Percentiles rank a stretch among this genome's conserved stretches.
Evolutionary conservation across 2,113 vertebrate genomes (phyloP).

Genomic region (Xiphorhynchus elegans): DNA sequence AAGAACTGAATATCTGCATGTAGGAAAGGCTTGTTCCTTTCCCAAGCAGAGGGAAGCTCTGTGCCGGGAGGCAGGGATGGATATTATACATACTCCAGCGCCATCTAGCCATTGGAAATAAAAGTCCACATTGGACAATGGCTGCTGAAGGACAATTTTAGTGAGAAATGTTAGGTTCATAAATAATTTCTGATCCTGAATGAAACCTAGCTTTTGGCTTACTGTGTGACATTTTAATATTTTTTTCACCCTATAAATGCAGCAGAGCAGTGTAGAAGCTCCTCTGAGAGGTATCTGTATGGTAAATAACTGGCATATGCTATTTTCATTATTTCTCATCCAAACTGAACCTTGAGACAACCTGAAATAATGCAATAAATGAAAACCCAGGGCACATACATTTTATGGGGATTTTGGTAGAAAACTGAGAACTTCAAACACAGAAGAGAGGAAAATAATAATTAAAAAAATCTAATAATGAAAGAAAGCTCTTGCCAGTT

Average conservation of each 20-base stretch:
- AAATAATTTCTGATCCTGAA: constrained; percentile 57
- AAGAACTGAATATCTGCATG: neutral
- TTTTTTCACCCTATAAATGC: constrained; percentile 35
- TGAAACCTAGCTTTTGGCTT: constrained; percentile 44
- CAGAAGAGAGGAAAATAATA: neutral
- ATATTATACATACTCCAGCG: constrained; percentile 27
- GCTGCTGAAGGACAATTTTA: neutral
- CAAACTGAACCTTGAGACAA: neutral
- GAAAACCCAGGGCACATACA: neutral
- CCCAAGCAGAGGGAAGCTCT: neutral
- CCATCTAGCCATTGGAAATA: constrained; percentile 47
- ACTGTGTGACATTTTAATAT: constrained; percentile 25
- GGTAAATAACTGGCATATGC: neutral
- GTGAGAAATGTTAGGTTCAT: constrained; percentile 49
- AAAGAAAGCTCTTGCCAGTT: neutral
- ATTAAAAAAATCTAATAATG: neutral
- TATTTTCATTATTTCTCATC: constrained; percentile 42
- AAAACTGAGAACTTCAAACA: constrained; percentile 1
- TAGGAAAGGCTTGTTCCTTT: neutral
- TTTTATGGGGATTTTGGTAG: neutral
- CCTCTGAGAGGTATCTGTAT: neutral
- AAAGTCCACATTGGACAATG: neutral
- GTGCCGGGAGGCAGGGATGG: rapidly evolving
- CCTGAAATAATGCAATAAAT: constrained; percentile 24
- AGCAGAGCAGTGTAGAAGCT: neutral